Base-by-base conservation (phyloP, 2,797 vertebrate species). In the Micrastur ruficollis region DNA sequence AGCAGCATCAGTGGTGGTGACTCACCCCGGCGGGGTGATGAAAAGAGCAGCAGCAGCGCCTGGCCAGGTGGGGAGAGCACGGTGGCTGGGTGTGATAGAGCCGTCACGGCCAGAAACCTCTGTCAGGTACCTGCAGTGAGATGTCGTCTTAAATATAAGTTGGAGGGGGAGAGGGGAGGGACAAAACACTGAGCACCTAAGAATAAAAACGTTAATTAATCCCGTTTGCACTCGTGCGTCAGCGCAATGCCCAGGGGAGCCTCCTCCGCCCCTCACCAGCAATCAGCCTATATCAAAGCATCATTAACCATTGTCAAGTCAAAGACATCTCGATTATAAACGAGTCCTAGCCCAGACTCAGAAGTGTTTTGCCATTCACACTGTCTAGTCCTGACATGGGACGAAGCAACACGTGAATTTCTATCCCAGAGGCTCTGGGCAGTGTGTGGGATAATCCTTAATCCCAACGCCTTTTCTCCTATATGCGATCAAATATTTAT, bases 341-440 rank as follows among this genome's bases (percentile, higher is more conserved):
- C 1, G 14, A 75, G 38, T 19, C 75, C 49, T 26, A 68, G 74
- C 58, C 49, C 58, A 14, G 9, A 11, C 53, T 32, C 14, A 8
- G 61, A 38, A 55, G 6, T 4, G 4, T 11, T 71, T 86, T 81
- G 31, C 58, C 56, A 32, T 68, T 87, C 46, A 21, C 38, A 12
- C 50, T 14, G 31, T 31, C 18, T 62, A 59, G n/a, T 29, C 58
- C 58, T 76, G n/a, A 46, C 34, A 8, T 18, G 19, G 72, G 85
- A 65, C 0, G 0, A 75, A 86, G 63, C 71, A 3, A 5, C 4
- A 2, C 15, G 5, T 20, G 42, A 50, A 18, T 81, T 79, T 65
- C 84, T 29, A 0, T 38, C 46, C 46, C 27, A 2, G 11, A 34
- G 46, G 34, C 79, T 78, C 74, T 31, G 40, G 76, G 72, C 47